These are phyloP conservation scores for Dolichopus griseipennis DNA, from an alignment of 2,888 invertebrate genomes.

Conservation along the genomic window DNA sequence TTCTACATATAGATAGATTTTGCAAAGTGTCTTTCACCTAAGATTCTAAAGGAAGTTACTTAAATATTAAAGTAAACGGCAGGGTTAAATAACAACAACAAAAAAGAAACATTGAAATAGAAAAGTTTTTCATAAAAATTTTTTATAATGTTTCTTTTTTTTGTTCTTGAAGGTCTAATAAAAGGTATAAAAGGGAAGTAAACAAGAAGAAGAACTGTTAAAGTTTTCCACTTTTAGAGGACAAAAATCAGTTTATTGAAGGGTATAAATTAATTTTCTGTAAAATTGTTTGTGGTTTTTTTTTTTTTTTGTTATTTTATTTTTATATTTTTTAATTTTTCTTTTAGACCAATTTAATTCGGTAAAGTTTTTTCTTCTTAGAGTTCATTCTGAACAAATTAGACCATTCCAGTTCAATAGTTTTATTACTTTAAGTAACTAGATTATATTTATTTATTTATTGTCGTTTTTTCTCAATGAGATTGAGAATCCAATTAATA, in stretches of 20 bases:
- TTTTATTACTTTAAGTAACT: neutral
- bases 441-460: too few relatives aligned
- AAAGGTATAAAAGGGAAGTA: too few relatives aligned
- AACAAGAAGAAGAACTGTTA: neutral
- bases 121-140: neutral
- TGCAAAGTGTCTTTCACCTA: too few relatives aligned
- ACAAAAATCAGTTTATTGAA: constrained; percentile 6
- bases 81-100: too few relatives aligned
- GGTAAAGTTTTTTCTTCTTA: neutral
- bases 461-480: too few relatives aligned
- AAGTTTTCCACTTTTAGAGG: neutral
- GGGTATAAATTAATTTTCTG: constrained; percentile 3
- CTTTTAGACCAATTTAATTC: neutral
- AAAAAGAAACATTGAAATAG: neutral
- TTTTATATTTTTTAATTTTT: too few relatives aligned
- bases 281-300: neutral
- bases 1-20: too few relatives aligned
- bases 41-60: too few relatives aligned
- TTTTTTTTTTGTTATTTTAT: neutral
- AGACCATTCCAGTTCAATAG: neutral
- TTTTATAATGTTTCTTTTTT: neutral
- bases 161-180: neutral
- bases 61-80: too few relatives aligned
- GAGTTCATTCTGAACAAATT: neutral
- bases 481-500: too few relatives aligned